Base-by-base conservation (phyloP, 1,140 invertebrate genomes). In the Hyles vespertilio region DNA sequence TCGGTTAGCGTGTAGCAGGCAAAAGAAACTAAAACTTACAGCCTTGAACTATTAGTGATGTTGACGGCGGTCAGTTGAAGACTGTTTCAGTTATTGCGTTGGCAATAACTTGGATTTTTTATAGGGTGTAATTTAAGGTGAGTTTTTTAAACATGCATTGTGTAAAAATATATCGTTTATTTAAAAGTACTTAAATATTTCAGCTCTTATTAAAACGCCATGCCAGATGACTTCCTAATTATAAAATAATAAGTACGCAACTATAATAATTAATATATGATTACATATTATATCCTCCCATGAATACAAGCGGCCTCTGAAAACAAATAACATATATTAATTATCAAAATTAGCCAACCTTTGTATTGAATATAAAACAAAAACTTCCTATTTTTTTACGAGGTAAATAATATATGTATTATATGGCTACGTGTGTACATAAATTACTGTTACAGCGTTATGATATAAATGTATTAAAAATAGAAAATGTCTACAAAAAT, bases 31-130 rank as follows among this genome's bases (percentile, higher is more conserved):
- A 11, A 54, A 67, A 55, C 58, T 58, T 72, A 69, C 61, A 63
- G 62, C 69, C 67, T 64, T 72, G 69, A 64, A 71, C 70, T 68
- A 62, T 69, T 60, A 88, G 85, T 88, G 83, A 86, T 86, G 81
- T 74, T 79, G 51, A 32, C 51, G 52, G 50, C 63, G 60, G 61
- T 59, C 68, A 85, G 83, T 85, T 86, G 78, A 85, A 82, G 75
- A 70, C 67, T 62, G 69, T 69, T 73, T 58, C 54, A 80, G 83
- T 86, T 88, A 84, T 86, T 88, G 85, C 83, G 63, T 51, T 65
- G 54, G 79, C 80, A 84, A 80, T 85, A 86, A 84, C 81, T 82
- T 76, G 83, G 85, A 86, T 84, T 84, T 84, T 79, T 66, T 63
- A 63, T 77, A 71, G 58, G 53, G 51, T 67, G 65, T 69, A 61